Base-by-base conservation (phyloP, 2,797 vertebrate species). In the Poeciliopsis infans region DNA sequence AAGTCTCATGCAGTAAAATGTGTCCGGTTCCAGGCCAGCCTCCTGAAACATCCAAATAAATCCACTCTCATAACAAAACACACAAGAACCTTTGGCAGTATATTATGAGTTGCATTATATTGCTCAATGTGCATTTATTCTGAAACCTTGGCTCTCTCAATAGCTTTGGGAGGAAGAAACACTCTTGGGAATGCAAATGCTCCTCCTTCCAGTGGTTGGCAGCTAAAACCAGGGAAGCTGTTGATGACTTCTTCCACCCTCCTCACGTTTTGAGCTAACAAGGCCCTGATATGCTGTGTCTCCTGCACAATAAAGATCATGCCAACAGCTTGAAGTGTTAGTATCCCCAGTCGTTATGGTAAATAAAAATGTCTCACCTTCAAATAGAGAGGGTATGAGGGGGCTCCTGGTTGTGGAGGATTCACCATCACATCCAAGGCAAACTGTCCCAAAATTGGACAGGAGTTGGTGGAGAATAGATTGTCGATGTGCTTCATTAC, bases 321-420 rank as follows among this genome's bases (percentile, higher is more conserved):
- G 2, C 23, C 3, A 12, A 41, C 18, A 68, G 7, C 70, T 77
- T n/a, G 36, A 10, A 55, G 7, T 33, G 23, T 47, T 13, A 23
- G 31, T n/a, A 49, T 41, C 2, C 4, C 11, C 25, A 47, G 11
- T 57, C 1, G 61, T 28, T 11, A 25, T 33, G 23, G 16, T 47
- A 49, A 51, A 80, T 73, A 13, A 61, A 81, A 36, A 13, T 72
- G 8, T 18, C 87, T 79, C 76, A 95, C 96, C 83, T 64, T 8
- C 2, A 71, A 16, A 66, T 92, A 95, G n/a, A 89, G 83, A 0
- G 78, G 71, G 72, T 94, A 94, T 1, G 95, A 96, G 13, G 93
- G 91, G 46, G 96, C 92, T 87, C 93, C 93, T 8, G 90, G 93
- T 75, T 89, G 88, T 33, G 95, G 95, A 66, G 95, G 94, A 72